Base-by-base conservation (phyloP, 2,797 vertebrate species). In the Coranthus polyacanthus region DNA sequence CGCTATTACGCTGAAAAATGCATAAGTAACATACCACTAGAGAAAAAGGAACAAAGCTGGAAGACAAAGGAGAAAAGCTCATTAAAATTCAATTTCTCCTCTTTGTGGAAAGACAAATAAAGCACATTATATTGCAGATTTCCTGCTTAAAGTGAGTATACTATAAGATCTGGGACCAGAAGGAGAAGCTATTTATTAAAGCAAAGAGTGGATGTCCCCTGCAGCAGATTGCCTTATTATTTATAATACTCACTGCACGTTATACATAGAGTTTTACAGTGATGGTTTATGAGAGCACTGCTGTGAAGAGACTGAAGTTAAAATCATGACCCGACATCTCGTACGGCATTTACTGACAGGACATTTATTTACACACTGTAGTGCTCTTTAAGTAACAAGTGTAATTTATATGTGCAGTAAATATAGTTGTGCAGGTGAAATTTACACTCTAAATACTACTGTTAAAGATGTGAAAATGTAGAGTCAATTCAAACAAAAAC, bases 141-240 rank as follows among this genome's bases (percentile, higher is more conserved):
- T 78, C 26, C 62, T 47, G 45, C 65, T 67, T 78, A 79, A 74
- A 70, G 68, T 59, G 59, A 37, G 32, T 53, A 47, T 43, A 55
- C 24, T 41, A 1, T 65, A 67, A 71, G 72, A 87, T 73, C 61
- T 72, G 63, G 76, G 78, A 59, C 60, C 67, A 58, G 68, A 78
- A 82, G 78, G 44, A 82, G 65, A 57, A 67, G 79, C 87, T 85
- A 88, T 87, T 90, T 90, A 89, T 90, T 87, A 82, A 92, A 81
- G 59, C 50, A 32, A n/a, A n/a, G 70, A 67, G n/a, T 56, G 45
- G 78, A 76, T 87, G 87, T 90, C 88, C 92, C 79, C 75, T 75
- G 56, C 81, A 82, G 83, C 79, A 90, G 86, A 92, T 87, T 88
- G 81, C 70, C 83, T 86, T 85, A 90, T 92, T 92, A 93, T 91